phyloP scores from a whole-genome alignment of 2,797 vertebrate genomes.

The Arctocebus calabarensis region DNA sequence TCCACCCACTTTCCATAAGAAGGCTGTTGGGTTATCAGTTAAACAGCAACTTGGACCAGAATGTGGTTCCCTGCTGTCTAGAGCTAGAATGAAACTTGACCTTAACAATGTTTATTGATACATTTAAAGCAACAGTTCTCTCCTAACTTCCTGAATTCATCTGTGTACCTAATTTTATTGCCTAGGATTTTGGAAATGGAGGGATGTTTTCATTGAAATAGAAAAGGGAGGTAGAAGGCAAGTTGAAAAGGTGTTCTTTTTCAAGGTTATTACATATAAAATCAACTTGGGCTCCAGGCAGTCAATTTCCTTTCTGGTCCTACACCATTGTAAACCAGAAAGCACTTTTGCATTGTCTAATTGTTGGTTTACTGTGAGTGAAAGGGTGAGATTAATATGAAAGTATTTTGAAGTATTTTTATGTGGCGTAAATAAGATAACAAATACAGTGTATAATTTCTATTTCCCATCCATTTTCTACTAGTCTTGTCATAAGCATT shows the following conservation, averaged over 20 bases:
- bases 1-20: not conserved
- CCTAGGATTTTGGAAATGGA: not conserved
- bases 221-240: not conserved
- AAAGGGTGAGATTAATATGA: not conserved
- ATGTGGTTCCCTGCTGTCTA: not conserved
- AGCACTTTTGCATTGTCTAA: not conserved
- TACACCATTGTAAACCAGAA: not conserved
- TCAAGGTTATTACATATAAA: not conserved
- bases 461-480: not conserved
- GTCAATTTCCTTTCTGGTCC: not conserved
- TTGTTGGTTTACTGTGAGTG: not conserved
- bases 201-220: not conserved
- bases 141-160: slow-evolving; percentile 1
- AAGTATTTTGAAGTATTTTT: not conserved
- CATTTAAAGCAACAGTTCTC: not conserved
- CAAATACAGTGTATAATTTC: not conserved
- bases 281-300: not conserved
- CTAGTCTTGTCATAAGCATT: not conserved
- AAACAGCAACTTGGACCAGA: not conserved
- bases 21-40: not conserved
- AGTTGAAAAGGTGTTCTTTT: not conserved
- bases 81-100: not conserved
- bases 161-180: not conserved
- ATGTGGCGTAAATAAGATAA: not conserved
- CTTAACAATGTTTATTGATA: not conserved